Conservation (phyloP, 2,888 invertebrate species). For the Stenchaetothrips biformis region DNA sequence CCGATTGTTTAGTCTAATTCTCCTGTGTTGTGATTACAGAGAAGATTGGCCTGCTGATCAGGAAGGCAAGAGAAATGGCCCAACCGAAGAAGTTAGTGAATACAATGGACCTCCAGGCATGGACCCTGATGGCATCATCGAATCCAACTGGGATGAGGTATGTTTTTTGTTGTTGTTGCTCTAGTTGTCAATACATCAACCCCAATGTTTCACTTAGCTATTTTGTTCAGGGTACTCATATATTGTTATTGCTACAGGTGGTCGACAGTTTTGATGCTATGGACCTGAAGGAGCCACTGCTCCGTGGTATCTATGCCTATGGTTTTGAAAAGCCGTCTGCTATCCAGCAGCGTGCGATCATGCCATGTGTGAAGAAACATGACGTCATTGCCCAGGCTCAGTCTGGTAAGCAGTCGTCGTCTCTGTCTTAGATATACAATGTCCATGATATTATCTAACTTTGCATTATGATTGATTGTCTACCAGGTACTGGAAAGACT, state of each 20-base stretch:
- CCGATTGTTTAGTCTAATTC: too few species aligned
- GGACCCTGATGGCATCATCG: conserved; percentile 89
- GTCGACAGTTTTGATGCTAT: conserved; percentile 98
- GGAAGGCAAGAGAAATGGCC: conserved; percentile 38
- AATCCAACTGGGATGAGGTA: conserved; percentile 84
- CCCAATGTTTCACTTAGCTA: neutral
- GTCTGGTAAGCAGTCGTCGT: conserved; percentile 60
- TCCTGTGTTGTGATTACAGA: conserved; percentile 1
- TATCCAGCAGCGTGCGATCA: conserved; percentile 97
- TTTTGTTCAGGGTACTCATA: neutral
- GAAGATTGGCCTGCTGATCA: conserved; percentile 12
- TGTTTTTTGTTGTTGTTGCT: conserved; percentile 34
- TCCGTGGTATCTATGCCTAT: conserved; percentile 97
- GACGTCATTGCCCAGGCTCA: conserved; percentile 99
- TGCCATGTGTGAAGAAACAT: conserved; percentile 90
- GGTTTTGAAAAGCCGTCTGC: conserved; percentile 99
- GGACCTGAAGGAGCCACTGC: conserved; percentile 90
- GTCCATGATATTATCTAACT: neutral
- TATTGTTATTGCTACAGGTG: conserved; percentile 50
- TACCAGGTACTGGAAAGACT: conserved; percentile 88
- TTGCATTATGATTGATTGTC: conserved; percentile 5
- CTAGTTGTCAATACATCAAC: neutral
- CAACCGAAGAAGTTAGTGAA: conserved; percentile 36
- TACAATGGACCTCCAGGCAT: conserved; percentile 79
- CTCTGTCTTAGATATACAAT: neutral